Conservation (phyloP, 2,797 vertebrate genomes). For the Argya squamiceps region DNA sequence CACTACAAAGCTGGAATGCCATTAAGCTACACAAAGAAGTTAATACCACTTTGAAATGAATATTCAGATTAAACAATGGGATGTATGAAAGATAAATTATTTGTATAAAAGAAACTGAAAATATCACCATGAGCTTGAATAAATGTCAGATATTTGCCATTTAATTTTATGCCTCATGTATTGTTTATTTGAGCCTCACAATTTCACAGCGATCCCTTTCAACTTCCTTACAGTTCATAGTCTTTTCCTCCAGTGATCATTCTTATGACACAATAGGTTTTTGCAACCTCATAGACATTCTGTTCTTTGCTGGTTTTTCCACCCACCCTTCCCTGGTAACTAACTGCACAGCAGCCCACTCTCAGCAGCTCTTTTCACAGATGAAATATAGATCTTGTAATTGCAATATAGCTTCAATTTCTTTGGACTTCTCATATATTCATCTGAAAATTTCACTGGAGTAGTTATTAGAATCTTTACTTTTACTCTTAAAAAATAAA, state of each 20-base stretch:
- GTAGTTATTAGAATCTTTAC: background rate
- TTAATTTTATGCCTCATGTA: background rate
- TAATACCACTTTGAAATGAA: background rate
- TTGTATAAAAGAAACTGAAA: background rate
- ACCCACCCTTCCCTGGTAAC: background rate
- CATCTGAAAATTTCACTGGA: background rate
- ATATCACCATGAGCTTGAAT: background rate
- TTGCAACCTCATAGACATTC: background rate
- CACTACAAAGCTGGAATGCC: background rate
- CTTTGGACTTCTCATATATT: background rate
- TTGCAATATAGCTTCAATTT: background rate
- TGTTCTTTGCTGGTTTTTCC: background rate
- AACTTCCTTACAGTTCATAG: background rate
- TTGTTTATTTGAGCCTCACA: background rate
- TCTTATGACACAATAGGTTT: background rate
- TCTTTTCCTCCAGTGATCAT: background rate
- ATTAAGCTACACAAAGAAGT: background rate
- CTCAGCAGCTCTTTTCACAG: background rate
- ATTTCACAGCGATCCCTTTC: background rate
- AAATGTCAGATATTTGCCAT: background rate
- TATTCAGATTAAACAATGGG: background rate
- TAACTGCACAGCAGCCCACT: background rate
- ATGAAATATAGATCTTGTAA: background rate
- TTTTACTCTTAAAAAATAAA: background rate
- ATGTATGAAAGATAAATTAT: background rate